phyloP scores from a whole-genome alignment of 2,888 invertebrate species.

The Aphelenchoides bicaudatus region DNA sequence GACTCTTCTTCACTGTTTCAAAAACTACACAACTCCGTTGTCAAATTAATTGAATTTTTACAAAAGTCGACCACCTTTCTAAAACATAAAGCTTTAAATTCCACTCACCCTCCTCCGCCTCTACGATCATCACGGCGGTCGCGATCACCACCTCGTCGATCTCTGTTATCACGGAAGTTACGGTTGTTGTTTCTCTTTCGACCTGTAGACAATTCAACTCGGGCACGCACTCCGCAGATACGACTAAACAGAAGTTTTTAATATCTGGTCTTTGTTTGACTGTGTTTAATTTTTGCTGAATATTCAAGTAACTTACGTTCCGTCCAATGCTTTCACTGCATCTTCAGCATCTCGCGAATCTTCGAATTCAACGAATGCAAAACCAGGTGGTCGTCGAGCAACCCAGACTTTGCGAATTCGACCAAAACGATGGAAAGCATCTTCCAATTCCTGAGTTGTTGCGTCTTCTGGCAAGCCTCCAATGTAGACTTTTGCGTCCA shows the following conservation, averaged over 20 bases:
- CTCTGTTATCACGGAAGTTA: slow-evolving; percentile 35
- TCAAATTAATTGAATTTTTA: too few relatives aligned
- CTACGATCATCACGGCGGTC: slow-evolving; percentile 34
- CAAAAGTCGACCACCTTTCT: too few relatives aligned
- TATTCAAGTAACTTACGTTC: slow-evolving; percentile 67
- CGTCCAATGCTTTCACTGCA: slow-evolving; percentile 63
- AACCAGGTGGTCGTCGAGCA: slow-evolving; percentile 80
- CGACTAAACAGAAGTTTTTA: slow-evolving; percentile 50
- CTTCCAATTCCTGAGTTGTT: slow-evolving; percentile 69
- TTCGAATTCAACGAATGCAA: slow-evolving; percentile 64
- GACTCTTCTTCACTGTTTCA: neutral
- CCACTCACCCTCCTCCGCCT: slow-evolving; percentile 30
- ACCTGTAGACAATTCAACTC: slow-evolving; percentile 63
- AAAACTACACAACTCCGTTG: too few relatives aligned
- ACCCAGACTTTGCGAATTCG: slow-evolving; percentile 87
- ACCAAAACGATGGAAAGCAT: slow-evolving; percentile 81
- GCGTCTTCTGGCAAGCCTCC: slow-evolving; percentile 86
- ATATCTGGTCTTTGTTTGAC: neutral
- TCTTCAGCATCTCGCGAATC: slow-evolving; percentile 73
- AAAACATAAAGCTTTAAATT: slow-evolving; percentile 25
- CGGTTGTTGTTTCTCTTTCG: slow-evolving; percentile 55
- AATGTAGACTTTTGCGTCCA: slow-evolving; percentile 75
- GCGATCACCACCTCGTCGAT: slow-evolving; percentile 33
- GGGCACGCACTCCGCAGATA: slow-evolving; percentile 62
- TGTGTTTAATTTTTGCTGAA: slow-evolving; percentile 4